phyloP scores from a whole-genome alignment of 2,888 invertebrate species.

The Leptarthrus brevirostris region DNA sequence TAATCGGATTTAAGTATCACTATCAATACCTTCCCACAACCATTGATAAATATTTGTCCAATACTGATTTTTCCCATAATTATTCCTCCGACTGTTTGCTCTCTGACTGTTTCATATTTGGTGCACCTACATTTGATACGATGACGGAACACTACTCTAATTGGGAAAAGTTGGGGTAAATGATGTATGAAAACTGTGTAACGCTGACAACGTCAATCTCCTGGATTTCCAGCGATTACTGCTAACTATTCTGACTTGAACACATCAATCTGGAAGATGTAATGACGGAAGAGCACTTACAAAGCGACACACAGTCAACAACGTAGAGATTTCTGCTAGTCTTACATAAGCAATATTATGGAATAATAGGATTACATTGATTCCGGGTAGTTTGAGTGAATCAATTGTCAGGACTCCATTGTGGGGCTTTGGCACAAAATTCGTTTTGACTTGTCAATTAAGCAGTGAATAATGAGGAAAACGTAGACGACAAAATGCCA shows the following conservation, averaged over 20 bases:
- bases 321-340: background rate
- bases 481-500: too few relatives aligned
- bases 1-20: too few relatives aligned
- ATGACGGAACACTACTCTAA: background rate
- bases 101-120: too few relatives aligned
- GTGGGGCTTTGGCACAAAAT: background rate
- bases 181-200: conserved; percentile 8
- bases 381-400: background rate
- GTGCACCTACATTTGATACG: too few relatives aligned
- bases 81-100: too few relatives aligned
- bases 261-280: conserved; percentile 3
- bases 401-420: background rate
- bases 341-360: conserved; percentile 8
- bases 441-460: background rate
- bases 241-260: background rate
- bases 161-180: background rate
- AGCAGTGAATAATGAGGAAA: too few relatives aligned
- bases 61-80: too few relatives aligned
- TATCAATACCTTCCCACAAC: too few relatives aligned
- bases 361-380: conserved; percentile 9
- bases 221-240: conserved; percentile 1
- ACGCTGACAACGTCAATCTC: background rate
- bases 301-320: background rate
- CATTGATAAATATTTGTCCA: too few relatives aligned
- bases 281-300: background rate